Evolutionary conservation across 2,113 vertebrate species (phyloP), one percentile per base, ranked within the genome.

Genomic region (Eurystomus gularis): DNA sequence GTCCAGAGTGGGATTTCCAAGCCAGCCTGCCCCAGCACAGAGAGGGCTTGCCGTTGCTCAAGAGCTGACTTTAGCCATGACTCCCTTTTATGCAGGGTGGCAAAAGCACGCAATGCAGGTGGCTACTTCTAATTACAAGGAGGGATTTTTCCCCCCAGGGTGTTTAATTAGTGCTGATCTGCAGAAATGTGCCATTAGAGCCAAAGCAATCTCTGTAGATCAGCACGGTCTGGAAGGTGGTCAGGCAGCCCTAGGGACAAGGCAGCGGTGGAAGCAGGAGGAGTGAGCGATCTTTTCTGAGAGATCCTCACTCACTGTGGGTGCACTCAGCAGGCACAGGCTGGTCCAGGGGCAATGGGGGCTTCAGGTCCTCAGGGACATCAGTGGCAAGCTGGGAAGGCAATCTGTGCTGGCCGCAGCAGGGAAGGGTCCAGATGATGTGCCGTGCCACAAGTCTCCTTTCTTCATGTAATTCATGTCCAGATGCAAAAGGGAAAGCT

Each of bases 141-240:
- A 72, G 60, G 35, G n/a, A 15, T 44, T 77, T 33, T 39, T 21
- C 60, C 61, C 46, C 1, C 42, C 2, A 1, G 10, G 29, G 7
- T 79, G 26, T 82, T 90, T 51, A 61, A 35, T 66, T 37, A 66
- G 40, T 26, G 10, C 46, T 69, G 62, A 40, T n/a, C 72, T 68
- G 39, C 84, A 82, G 42, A 79, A 31, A 65, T 26, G 17, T 49
- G 7, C 44, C 46, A 64, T 52, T 40, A 66, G 58, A 88, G n/a
- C 37, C 46, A 37, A 71, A 58, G 58, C 55, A 85, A 24, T 46
- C 77, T 58, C 68, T 61, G 31, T 52, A 42, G 70, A n/a, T 46
- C 83, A 70, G 55, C 0, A 0, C 60, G 60, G 29, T 60, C 42
- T 82, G 77, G 46, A 58, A 42, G 44, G 10, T 0, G 1, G 28